Percentiles rank a stretch among this genome's conserved stretches.
Evolutionary conservation across 2,888 invertebrate genomes (phyloP).

Genomic region (Cryptocephalus primarius): DNA sequence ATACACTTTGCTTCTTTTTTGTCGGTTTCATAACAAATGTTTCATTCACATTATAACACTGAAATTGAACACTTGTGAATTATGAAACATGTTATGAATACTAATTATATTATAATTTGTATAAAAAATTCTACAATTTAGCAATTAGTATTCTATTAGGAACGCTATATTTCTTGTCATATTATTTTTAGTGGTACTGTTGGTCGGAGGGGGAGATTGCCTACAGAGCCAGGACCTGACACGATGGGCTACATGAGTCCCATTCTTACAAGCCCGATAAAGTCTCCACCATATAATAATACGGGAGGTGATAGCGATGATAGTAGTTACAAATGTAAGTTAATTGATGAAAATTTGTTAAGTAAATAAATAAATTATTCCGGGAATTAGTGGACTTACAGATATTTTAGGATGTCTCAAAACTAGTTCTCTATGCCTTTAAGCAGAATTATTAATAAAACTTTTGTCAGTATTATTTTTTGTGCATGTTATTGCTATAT

Average conservation of each 20-base stretch:
- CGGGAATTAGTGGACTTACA: not conserved
- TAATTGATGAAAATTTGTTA: conserved; percentile 1
- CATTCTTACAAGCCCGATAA: conserved; percentile 45
- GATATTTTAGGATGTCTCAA: too few species aligned
- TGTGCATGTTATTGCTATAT: too few species aligned
- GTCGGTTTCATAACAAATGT: too few species aligned
- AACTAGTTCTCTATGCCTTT: too few species aligned
- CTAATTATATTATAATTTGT: too few species aligned
- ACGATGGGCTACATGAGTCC: conserved; percentile 39
- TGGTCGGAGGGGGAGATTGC: conserved; percentile 40
- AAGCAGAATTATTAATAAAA: too few species aligned
- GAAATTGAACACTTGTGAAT: too few species aligned
- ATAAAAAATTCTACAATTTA: not conserved
- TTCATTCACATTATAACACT: too few species aligned
- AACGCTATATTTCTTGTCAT: not conserved
- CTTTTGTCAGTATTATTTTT: too few species aligned
- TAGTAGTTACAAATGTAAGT: conserved; percentile 39
- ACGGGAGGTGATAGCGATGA: conserved; percentile 41
- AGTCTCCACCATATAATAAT: conserved; percentile 46
- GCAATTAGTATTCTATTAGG: conserved; percentile 1
- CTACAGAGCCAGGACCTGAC: conserved; percentile 49
- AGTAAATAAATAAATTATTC: not conserved
- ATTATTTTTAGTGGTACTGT: conserved; percentile 25
- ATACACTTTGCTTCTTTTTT: too few species aligned
- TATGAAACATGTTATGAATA: too few species aligned